Evolutionary conservation across 1,140 invertebrate species (phyloP), one percentile per base, ranked within the genome.

Genomic region (Macrobrachium nipponense): DNA sequence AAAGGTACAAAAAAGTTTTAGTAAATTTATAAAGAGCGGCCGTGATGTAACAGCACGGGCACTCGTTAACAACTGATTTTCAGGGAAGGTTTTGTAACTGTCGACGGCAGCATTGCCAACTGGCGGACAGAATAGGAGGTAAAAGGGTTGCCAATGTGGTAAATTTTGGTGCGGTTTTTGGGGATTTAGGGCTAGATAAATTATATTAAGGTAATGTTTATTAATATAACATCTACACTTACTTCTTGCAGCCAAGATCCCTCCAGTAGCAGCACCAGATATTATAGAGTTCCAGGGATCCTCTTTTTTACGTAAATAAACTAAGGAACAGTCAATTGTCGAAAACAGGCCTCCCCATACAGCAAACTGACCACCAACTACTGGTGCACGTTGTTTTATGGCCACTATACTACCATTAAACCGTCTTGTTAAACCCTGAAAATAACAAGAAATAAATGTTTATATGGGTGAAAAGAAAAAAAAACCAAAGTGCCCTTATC

Each of bases 281-380:
- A 97, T 97, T 62, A 99, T 99, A 0, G 97, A 98, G 92, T 98
- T 99, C 97, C 97, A 99, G 0, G 97, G 97, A 92, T 99, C 98
- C 93, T 99, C 98, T 91, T 99, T 99, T 91, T 98, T 96, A 82
- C 98, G 92, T 80, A 99, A 93, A 90, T 98, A 96, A 18, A 99
- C 97, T 87, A 99, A 92, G 68, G 97, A 95, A 91, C 98, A 99
- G 91, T 99, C 98, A 87, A 99, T 98, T 61, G 97, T 97, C 62
- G 97, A 98, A 91, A 99, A 99, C 92, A 99, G 94, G 18, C 97
- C 97, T 89, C 97, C 97, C 97, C 97, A 98, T 70, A 97, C 94
- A 8, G 96, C 97, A 93, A 98, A 98, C 90, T 96, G 97, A 89
- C 97, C 97, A 73, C 97, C 98, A 80, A 98, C 95, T 75, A 98